Conservation (phyloP, 2,113 vertebrate genomes). For the Erinaceus europaeus region DNA sequence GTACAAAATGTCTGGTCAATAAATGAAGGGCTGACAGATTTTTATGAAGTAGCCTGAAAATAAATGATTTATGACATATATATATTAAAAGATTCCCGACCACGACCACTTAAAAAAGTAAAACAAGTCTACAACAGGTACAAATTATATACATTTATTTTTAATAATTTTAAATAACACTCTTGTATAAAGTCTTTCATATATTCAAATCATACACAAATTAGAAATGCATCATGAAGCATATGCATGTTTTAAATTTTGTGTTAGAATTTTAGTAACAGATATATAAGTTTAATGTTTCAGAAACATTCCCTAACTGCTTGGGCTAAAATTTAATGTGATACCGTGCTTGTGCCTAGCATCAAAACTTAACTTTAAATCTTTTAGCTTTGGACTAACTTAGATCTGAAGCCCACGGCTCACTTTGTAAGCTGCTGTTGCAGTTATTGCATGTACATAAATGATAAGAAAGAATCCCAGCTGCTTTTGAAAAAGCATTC, state of each 20-base stretch:
- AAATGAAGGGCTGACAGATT: neutral
- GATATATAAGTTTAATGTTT: slow-evolving; percentile 71
- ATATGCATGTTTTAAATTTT: slow-evolving; percentile 64
- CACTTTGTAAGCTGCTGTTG: slow-evolving; percentile 41
- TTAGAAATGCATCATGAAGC: slow-evolving; percentile 83
- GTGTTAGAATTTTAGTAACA: slow-evolving; percentile 75
- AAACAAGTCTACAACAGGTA: slow-evolving; percentile 79
- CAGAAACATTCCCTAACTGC: slow-evolving; percentile 76
- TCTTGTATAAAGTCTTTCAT: slow-evolving; percentile 89
- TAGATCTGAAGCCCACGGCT: slow-evolving; percentile 45
- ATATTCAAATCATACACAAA: slow-evolving; percentile 86
- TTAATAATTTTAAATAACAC: slow-evolving; percentile 88
- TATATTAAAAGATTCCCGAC: slow-evolving; percentile 28
- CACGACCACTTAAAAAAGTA: slow-evolving; percentile 60
- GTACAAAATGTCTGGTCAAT: neutral
- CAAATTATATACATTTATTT: slow-evolving; percentile 90
- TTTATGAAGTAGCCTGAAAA: slow-evolving; percentile 13
- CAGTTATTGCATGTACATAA: neutral
- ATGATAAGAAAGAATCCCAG: neutral
- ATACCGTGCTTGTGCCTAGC: slow-evolving; percentile 66
- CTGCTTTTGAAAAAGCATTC: slow-evolving; percentile 26
- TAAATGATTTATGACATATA: neutral
- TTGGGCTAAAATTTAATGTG: slow-evolving; percentile 61
- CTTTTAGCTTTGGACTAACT: slow-evolving; percentile 29
- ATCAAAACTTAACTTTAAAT: slow-evolving; percentile 57